Evolutionary conservation across 2,797 vertebrate genomes (phyloP).

Genomic region (Notoglanidium macrostoma): DNA sequence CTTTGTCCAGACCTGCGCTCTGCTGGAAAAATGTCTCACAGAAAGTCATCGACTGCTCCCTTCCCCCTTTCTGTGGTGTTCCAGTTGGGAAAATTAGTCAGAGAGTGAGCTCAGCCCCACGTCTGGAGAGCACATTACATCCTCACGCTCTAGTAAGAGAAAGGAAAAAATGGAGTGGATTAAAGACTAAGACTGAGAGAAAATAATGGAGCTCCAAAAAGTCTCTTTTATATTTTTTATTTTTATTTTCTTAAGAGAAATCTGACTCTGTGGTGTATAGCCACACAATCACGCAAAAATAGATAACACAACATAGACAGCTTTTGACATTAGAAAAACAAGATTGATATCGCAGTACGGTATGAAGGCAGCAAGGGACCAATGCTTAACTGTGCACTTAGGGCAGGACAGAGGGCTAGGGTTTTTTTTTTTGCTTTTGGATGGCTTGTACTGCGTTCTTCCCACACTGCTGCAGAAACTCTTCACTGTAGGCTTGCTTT

Average conservation of each 20-base stretch:
- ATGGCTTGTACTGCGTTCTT: neutral
- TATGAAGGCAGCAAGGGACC: neutral
- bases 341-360: neutral
- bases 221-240: neutral
- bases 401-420: neutral
- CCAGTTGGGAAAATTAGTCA: conserved; percentile 62
- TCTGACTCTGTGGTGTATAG: neutral
- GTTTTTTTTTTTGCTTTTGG: conserved; percentile 18
- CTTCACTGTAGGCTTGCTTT: conserved; percentile 40
- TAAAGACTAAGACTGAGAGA: conserved; percentile 4
- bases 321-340: neutral
- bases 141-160: conserved; percentile 15
- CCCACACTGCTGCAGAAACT: conserved; percentile 42
- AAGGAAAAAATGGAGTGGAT: conserved; percentile 14
- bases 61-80: conserved; percentile 51
- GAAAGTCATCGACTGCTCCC: conserved; percentile 55
- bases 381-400: neutral
- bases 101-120: conserved; percentile 56
- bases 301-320: neutral
- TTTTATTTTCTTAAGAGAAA: neutral
- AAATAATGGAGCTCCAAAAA: neutral
- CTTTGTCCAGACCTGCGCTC: conserved; percentile 60
- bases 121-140: conserved; percentile 63
- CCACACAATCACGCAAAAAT: neutral
- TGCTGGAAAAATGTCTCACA: conserved; percentile 61